These are phyloP conservation scores for Pao palembangensis DNA, from an alignment of 2,113 vertebrate species.

Conservation along the genomic window DNA sequence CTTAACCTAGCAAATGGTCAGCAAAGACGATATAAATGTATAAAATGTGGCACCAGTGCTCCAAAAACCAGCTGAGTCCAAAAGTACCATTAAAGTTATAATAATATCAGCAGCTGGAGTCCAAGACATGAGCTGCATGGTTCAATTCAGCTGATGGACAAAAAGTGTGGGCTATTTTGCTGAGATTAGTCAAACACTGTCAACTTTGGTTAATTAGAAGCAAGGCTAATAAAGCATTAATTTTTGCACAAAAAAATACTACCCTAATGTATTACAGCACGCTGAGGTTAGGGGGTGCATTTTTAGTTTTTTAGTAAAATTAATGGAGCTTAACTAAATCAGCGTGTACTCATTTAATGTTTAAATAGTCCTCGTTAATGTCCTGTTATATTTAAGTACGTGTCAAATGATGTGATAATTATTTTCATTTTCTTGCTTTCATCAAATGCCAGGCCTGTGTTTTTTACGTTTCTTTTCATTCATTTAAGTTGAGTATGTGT, in stretches of 20 bases:
- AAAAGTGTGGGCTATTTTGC: neutral
- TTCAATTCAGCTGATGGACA: conserved; percentile 2
- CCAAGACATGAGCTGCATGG: neutral
- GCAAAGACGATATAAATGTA: conserved; percentile 10
- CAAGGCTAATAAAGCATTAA: conserved; percentile 1
- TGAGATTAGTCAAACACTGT: neutral
- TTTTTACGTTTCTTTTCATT: too few species aligned
- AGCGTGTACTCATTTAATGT: too few species aligned
- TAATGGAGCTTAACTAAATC: too few species aligned
- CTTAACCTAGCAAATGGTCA: conserved; percentile 5
- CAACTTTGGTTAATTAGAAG: conserved; percentile 6
- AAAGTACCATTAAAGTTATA: neutral
- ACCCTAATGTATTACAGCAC: neutral
- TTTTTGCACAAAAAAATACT: neutral
- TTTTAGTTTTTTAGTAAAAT: too few species aligned
- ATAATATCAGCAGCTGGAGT: conserved; percentile 3
- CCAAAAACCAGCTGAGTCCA: conserved; percentile 10
- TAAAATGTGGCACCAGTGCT: conserved; percentile 7
- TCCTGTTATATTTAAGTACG: too few species aligned
- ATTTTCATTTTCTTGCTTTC: too few species aligned
- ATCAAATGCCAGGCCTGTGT: too few species aligned
- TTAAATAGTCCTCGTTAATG: too few species aligned
- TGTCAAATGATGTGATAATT: too few species aligned
- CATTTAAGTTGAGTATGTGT: too few species aligned
- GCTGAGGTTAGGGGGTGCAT: too few species aligned